Base-by-base conservation (phyloP, 2,888 invertebrate species). In the Melikaiella ostensackeni region DNA sequence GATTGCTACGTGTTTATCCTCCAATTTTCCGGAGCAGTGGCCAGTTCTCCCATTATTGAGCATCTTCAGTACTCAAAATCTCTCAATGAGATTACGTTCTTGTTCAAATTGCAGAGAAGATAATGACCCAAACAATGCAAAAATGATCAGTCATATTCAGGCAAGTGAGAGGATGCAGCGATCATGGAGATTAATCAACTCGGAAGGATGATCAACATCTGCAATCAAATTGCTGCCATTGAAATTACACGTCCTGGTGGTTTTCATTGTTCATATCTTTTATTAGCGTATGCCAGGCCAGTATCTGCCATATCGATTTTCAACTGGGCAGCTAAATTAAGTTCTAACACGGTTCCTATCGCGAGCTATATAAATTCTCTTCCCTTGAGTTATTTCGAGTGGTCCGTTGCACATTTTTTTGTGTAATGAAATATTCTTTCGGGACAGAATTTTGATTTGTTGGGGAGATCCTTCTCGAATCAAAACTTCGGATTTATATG, bases 1-100 rank as follows among this genome's bases (percentile, higher is more conserved):
- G 87, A 88, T 87, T 86, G 88, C 85, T 83, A 83, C 77, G 81
- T 86, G 85, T 87, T 87, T 87, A 86, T 84, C 83, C 83, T 84
- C 81, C 83, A 82, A 83, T 82, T 78, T 84, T 82, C 81, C 78
- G 80, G 80, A 84, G 84, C 84, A 86, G 83, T 84, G 82, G 80
- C 79, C 78, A 80, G 77, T 79, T 79, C 81, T 81, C 77, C 77
- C 11, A 66, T 33, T 66, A 38, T n/a, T 33, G n/a, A 21, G 21
- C 33, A 38, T 66, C 33, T 33, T 38, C 21, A n/a, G 30, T 2
- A 33, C 33, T 13, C 9, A 6, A 35, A 77, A 57, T 59, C 6
- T 70, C 61, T 42, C 24, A 21, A 61, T 61, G 61, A 78, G 55
- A 73, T 75, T 62, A 33, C 7, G 33, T 30, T 42, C 61, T 77